Evolutionary conservation across 1,140 invertebrate species (phyloP).

Genomic region (Drosophila eugracilis): DNA sequence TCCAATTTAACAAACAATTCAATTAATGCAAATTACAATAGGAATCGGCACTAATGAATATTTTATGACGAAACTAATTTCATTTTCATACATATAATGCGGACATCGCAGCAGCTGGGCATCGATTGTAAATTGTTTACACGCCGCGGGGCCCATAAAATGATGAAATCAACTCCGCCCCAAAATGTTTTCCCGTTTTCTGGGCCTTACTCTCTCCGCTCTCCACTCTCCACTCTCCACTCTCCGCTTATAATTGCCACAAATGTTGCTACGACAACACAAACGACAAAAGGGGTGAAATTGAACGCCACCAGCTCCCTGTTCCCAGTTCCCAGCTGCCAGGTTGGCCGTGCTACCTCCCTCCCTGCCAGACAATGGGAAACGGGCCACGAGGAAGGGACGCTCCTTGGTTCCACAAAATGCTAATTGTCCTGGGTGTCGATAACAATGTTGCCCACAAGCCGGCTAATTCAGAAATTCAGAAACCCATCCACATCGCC

Average conservation of each 20-base stretch:
- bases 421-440: constrained; percentile 32
- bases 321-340: neutral
- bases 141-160: constrained; percentile 52
- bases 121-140: constrained; percentile 63
- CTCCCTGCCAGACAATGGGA: neutral
- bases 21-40: constrained; percentile 81
- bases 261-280: constrained; percentile 33
- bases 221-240: constrained; percentile 2
- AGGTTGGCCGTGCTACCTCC: neutral
- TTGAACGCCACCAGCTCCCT: neutral
- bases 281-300: constrained; percentile 2
- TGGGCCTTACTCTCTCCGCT: neutral
- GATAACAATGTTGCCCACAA: constrained; percentile 2
- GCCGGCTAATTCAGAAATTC: neutral
- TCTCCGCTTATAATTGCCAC: constrained; percentile 55
- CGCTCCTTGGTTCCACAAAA: too few relatives aligned
- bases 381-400: too few relatives aligned
- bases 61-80: constrained; percentile 80
- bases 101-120: constrained; percentile 33
- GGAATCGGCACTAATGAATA: constrained; percentile 67
- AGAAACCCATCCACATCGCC: too few relatives aligned
- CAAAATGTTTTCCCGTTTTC: neutral
- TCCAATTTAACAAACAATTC: constrained; percentile 80
- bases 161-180: constrained; percentile 27
- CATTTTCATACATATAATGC: constrained; percentile 59